Conservation (phyloP, 2,888 invertebrate species). For the Scaptomyza polygonia region DNA sequence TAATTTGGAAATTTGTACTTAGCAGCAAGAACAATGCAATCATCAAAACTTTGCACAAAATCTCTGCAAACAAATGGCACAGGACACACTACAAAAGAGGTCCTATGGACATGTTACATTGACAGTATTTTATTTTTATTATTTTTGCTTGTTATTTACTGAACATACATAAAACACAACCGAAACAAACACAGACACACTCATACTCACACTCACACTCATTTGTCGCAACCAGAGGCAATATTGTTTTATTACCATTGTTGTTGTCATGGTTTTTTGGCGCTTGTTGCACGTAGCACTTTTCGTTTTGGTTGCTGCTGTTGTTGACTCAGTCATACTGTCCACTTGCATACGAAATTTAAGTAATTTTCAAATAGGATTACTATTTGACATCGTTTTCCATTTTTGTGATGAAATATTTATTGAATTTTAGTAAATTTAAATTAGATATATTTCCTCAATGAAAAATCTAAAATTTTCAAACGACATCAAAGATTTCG, state of each 20-base stretch:
- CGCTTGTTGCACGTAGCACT: constrained; percentile 28
- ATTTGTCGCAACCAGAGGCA: constrained; percentile 9
- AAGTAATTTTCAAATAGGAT: constrained; percentile 1
- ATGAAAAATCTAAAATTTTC: not conserved
- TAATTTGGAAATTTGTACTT: constrained; percentile 45
- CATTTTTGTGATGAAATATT: constrained; percentile 10
- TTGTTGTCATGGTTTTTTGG: constrained; percentile 21
- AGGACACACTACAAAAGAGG: not conserved
- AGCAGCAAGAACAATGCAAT: constrained; percentile 13
- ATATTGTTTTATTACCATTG: constrained; percentile 30
- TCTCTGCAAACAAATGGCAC: constrained; percentile 20
- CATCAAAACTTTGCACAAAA: constrained; percentile 20
- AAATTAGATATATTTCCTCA: constrained; percentile 3
- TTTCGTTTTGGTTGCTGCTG: not conserved
- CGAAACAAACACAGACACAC: not conserved
- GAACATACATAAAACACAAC: constrained; percentile 18
- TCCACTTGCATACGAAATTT: constrained; percentile 2
- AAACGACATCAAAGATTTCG: not conserved
- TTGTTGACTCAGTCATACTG: constrained; percentile 13
- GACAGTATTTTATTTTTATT: constrained; percentile 6
- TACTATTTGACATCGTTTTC: not conserved
- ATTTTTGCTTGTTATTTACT: constrained; percentile 28
- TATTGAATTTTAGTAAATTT: constrained; percentile 9
- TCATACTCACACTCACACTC: not conserved
- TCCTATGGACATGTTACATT: constrained; percentile 1